phyloP scores from a whole-genome alignment of 2,797 vertebrate species.

The Holocentrus rufus region DNA sequence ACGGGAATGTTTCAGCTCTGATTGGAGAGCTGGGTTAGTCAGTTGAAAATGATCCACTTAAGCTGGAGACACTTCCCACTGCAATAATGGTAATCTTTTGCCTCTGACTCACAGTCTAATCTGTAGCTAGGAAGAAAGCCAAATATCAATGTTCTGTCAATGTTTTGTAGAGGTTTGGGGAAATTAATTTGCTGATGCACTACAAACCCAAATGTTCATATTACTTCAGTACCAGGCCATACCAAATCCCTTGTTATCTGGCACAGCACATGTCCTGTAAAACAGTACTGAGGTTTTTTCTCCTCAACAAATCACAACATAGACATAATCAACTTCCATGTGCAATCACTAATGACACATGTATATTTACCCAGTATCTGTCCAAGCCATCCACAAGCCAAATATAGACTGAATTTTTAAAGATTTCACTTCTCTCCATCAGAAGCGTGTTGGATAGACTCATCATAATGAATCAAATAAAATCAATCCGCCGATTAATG shows the following conservation, averaged over 20 bases:
- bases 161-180: constrained; percentile 38
- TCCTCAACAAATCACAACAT: constrained; percentile 39
- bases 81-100: constrained; percentile 71
- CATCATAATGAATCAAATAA: background rate
- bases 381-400: constrained; percentile 5
- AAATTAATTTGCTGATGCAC: constrained; percentile 26
- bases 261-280: constrained; percentile 11
- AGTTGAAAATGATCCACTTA: constrained; percentile 72
- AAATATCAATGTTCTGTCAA: constrained; percentile 43
- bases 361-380: constrained; percentile 2
- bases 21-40: constrained; percentile 56
- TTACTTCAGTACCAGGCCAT: background rate
- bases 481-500: background rate
- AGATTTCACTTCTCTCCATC: background rate
- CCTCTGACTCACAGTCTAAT: constrained; percentile 64
- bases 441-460: background rate
- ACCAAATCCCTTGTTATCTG: constrained; percentile 5
- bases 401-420: background rate
- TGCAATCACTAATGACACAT: background rate
- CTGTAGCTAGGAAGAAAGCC: constrained; percentile 49
- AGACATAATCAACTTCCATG: constrained; percentile 36
- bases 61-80: constrained; percentile 64
- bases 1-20: constrained; percentile 45
- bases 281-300: constrained; percentile 45
- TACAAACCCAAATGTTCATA: constrained; percentile 13